Evolutionary conservation across 2,888 invertebrate species (phyloP), one percentile per base, ranked within the genome.

Genomic region (Caenorhabditis afra): DNA sequence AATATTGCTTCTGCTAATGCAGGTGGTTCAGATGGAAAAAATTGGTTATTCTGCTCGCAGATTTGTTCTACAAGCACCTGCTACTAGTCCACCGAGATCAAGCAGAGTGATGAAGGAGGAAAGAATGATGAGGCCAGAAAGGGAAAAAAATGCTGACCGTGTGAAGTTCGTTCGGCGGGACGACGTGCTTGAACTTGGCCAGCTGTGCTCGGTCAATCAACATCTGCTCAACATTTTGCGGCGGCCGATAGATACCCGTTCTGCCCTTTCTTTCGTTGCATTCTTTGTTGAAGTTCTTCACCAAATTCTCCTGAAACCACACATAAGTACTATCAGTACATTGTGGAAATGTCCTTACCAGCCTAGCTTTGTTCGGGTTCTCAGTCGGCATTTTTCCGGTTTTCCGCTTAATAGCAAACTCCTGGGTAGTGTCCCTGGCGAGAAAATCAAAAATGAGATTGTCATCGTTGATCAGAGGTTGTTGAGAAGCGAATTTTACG

Each of bases 221-320:
- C 22, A 39, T 58, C 1, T 57, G 39, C 10, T 73, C 73, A n/a
- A 73, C 20, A 10, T 65, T 65, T 1, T 8, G n/a, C 2, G 41
- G 44, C 5, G 57, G 22, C 5, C 23, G 35, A 12, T 20, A 16
- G 4, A 16, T 45, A n/a, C 29, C 29, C 3, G 14, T n/a, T n/a
- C n/a, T n/a, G n/a, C n/a, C n/a, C n/a, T n/a, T n/a, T n/a, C n/a
- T n/a, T n/a, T n/a, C n/a, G n/a, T 35, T 50, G 58, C 12, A 73
- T 0, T 64, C 45, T 7, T 39, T 44, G 22, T 58, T 47, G 23
- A 64, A 73, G 8, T 65, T 57, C 8, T 18, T 52, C 7, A 73
- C 73, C 20, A 73, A 29, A 14, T 58, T 35, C 12, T 73, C 64
- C 73, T 73, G 58, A 22, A 61, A 70, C n/a, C 5, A 29, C 29